A percentile compares a stretch with the other conserved stretches of the same genome.
These are phyloP conservation scores for fruit fly (Drosophila melanogaster) DNA, from an alignment of 1,140 invertebrate species.

Conservation along the genomic window DNA sequence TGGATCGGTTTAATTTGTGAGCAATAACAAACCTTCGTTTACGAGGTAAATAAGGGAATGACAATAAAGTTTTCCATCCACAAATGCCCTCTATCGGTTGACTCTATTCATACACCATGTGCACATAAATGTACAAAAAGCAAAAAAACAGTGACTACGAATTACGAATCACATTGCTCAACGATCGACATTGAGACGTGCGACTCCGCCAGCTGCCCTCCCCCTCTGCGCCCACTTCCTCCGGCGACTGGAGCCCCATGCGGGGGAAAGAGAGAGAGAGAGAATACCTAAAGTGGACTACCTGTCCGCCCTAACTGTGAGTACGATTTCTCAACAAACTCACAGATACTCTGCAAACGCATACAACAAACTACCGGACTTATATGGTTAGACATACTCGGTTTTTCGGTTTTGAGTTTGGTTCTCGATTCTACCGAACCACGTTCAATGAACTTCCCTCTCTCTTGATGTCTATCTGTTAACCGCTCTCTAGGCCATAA, in stretches of 20 bases:
- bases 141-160: constrained; percentile 33
- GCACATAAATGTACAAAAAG: constrained; percentile 9
- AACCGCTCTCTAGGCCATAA: constrained; percentile 35
- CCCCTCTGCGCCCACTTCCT: background rate
- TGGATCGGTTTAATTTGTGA: background rate
- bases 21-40: constrained; percentile 1
- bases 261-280: constrained; percentile 7
- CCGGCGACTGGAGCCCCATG: constrained; percentile 1
- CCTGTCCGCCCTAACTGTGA: constrained; percentile 62
- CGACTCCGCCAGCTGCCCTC: constrained; percentile 13
- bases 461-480: background rate
- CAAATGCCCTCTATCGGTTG: constrained; percentile 8
- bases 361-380: constrained; percentile 10
- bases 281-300: constrained; percentile 40
- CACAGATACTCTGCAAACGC: constrained; percentile 20
- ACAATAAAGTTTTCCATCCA: background rate
- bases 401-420: constrained; percentile 35
- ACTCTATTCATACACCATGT: constrained; percentile 2
- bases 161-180: constrained; percentile 41
- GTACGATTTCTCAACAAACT: constrained; percentile 41
- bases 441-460: constrained; percentile 71
- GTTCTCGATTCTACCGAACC: constrained; percentile 10
- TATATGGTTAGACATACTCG: constrained; percentile 57
- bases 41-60: background rate
- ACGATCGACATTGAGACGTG: constrained; percentile 48